Evolutionary conservation across 2,888 invertebrate species (phyloP), one percentile per base, ranked within the genome.

Genomic region (Diarsia brunnea): DNA sequence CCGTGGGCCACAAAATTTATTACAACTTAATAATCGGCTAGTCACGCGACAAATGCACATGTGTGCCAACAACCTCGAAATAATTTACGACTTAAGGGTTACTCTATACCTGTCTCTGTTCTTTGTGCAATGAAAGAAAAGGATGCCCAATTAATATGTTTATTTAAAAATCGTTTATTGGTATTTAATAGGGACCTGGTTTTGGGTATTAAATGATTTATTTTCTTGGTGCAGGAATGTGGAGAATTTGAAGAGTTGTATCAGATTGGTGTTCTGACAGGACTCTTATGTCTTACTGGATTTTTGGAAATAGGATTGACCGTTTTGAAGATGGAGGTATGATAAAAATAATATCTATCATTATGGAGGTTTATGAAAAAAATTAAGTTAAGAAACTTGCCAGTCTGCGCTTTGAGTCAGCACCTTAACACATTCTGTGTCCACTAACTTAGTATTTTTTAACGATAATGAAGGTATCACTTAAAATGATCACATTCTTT

Each of bases 61-160:
- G 95, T 94, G 94, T 89, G 90, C 88, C 92, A 93, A 92, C 93
- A 93, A 91, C 92, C 93, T 87, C 89, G 89, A 91, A 87, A 90
- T 94, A 94, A 96, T 96, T 96, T 96, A 96, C 91, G 95, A 94
- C 92, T 85, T 89, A 88, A 92, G 95, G 95, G 94, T 91, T 90
- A 89, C 84, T 64, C 38, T 90, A 79, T 88, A 78, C 67, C 88
- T 87, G 75, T 94, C 94, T 88, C 90, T 88, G 75, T 93, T 90
- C 61, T 69, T 86, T 73, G 12, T 79, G 19, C 60, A 53, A 75
- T 65, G 69, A 55, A 78, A 70, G 77, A 80, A 88, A 93, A 73
- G 88, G 90, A 85, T 93, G 93, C n/a, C 73, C 68, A 79, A 75
- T 79, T 75, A 78, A 82, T 85, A 89, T 94, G 93, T 95, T 95